Base-by-base conservation (phyloP, 2,888 invertebrate genomes). In the Acanthopleura granulata region DNA sequence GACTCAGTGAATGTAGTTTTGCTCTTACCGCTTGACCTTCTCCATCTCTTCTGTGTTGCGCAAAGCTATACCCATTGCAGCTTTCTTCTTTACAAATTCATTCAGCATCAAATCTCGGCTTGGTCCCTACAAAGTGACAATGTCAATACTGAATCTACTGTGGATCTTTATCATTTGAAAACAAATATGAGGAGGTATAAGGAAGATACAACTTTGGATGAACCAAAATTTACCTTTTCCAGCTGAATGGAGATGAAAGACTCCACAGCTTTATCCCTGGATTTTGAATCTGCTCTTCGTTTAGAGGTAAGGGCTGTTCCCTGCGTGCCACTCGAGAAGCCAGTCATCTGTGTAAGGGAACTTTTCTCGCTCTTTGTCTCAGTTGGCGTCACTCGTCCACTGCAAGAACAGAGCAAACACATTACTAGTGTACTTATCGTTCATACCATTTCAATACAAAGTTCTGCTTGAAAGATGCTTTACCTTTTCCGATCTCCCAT, bases 161-260 rank as follows among this genome's bases (percentile, higher is more conserved):
- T n/a, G n/a, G n/a, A n/a, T n/a, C n/a, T n/a, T n/a, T n/a, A n/a
- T n/a, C n/a, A n/a, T n/a, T n/a, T n/a, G n/a, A n/a, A n/a, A n/a
- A n/a, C n/a, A n/a, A n/a, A n/a, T n/a, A n/a, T n/a, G n/a, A n/a
- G n/a, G n/a, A n/a, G n/a, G 40, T 40, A 40, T 9, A 40, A 3
- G 3, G 40, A 40, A 40, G 40, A 40, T 40, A 40, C 9, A 40
- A 40, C 3, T 40, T 9, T 40, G 40, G 40, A 40, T 40, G 40
- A 40, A 9, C 40, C n/a, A n/a, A n/a, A 57, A 18, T 61, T 69
- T 72, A 89, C 90, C 86, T 90, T 90, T 80, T 90, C 90, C 71
- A 90, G 77, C 78, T 90, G 90, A 6, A 90, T 78, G 30, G 90
- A 90, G 75, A 90, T 81, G 79, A 90, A 90, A 9, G 90, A 87